Evolutionary conservation across 64 coral and sea anemone species (phyloP).

Genomic region (Cladopsammia gracilis): DNA sequence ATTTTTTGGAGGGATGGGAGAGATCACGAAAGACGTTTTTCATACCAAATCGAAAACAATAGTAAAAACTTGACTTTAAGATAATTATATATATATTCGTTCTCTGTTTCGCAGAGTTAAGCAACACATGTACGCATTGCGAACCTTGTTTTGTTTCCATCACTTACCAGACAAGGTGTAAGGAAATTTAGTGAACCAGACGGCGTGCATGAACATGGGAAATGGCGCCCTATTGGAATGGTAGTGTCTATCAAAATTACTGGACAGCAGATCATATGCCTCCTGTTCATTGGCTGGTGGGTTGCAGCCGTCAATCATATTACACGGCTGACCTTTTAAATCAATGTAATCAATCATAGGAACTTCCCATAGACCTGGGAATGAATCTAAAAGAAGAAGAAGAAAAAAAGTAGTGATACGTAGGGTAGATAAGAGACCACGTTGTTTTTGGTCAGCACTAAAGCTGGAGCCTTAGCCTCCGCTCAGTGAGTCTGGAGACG

Average conservation of each 20-base stretch:
- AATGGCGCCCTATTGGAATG: slow-evolving; percentile 85
- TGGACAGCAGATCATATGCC: slow-evolving; percentile 62
- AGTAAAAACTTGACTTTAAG: neutral
- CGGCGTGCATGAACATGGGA: slow-evolving; percentile 93
- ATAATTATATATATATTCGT: neutral
- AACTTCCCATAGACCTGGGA: slow-evolving; percentile 97
- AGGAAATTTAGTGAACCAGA: slow-evolving; percentile 53
- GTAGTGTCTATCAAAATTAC: slow-evolving; percentile 91
- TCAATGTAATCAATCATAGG: slow-evolving; percentile 93
- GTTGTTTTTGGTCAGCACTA: too few relatives aligned
- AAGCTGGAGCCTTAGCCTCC: too few relatives aligned
- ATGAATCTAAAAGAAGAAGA: slow-evolving; percentile 64
- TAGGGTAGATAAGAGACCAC: neutral
- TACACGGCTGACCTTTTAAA: slow-evolving; percentile 48
- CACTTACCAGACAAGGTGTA: slow-evolving; percentile 75
- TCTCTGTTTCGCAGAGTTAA: too few relatives aligned
- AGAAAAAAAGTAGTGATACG: neutral
- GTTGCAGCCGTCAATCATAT: slow-evolving; percentile 85
- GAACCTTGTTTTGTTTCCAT: neutral
- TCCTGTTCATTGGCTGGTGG: slow-evolving; percentile 47
- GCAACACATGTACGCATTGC: neutral
- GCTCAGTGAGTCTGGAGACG: too few relatives aligned
- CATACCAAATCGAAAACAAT: too few relatives aligned
- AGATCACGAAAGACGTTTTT: too few relatives aligned
- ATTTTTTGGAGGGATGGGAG: too few relatives aligned